Percentiles rank a stretch among this genome's conserved stretches.
Conservation (phyloP, 2,797 vertebrate genomes). For the Crenichthys baileyi region DNA sequence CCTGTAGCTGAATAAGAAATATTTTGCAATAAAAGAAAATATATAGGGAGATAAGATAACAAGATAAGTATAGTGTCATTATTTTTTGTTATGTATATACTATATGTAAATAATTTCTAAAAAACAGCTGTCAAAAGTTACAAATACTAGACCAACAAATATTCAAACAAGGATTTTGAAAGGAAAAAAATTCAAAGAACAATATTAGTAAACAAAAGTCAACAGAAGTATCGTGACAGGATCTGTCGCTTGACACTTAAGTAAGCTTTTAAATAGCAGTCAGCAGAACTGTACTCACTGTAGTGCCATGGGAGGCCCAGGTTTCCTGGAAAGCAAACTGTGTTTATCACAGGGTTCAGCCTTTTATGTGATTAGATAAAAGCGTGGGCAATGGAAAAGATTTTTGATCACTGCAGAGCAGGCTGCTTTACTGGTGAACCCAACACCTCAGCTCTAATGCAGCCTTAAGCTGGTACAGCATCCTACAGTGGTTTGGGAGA, state of each 20-base stretch:
- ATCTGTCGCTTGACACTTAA: too few relatives aligned
- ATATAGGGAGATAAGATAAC: not conserved
- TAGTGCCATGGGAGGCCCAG: conserved; percentile 56
- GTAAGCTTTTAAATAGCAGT: too few relatives aligned
- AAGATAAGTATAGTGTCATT: not conserved
- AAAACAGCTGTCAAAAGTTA: too few relatives aligned
- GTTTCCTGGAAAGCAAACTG: conserved; percentile 53
- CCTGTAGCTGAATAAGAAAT: too few relatives aligned
- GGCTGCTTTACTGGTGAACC: conserved; percentile 73
- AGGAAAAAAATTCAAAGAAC: too few relatives aligned
- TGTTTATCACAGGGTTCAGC: conserved; percentile 46
- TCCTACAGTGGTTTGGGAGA: conserved; percentile 47
- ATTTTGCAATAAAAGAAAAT: too few relatives aligned
- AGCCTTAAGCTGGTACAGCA: conserved; percentile 62
- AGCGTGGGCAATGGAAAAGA: conserved; percentile 69
- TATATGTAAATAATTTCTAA: not conserved
- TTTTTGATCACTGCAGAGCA: conserved; percentile 71
- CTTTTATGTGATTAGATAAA: conserved; percentile 78
- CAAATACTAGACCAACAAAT: too few relatives aligned
- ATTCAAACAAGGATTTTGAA: too few relatives aligned
- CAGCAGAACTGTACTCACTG: conserved; percentile 37
- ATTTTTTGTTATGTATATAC: not conserved
- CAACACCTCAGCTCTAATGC: conserved; percentile 52
- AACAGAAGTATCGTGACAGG: too few relatives aligned
- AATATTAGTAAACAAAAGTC: too few relatives aligned